phyloP scores from a whole-genome alignment of 2,113 vertebrate genomes.

The Galeopterus variegatus region DNA sequence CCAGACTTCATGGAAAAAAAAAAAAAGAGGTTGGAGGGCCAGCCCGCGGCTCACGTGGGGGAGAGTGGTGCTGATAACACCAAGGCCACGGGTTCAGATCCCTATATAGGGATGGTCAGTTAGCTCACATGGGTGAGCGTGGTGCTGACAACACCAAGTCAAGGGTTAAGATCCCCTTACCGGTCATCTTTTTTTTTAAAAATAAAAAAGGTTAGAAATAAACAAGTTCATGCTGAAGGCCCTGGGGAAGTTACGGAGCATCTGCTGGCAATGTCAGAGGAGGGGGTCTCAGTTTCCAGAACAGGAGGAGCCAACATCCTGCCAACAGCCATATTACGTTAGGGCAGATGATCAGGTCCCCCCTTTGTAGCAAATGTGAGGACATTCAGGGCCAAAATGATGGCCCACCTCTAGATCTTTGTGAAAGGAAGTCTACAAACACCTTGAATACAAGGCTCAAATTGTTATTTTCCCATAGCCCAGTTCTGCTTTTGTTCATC shows the following conservation, averaged over 20 bases:
- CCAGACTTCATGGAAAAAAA: neutral
- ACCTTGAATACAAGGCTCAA: too few species aligned
- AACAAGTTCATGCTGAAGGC: neutral
- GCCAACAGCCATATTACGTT: fast-evolving
- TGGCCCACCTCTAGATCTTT: fast-evolving
- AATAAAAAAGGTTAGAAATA: too few species aligned
- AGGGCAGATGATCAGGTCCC: fast-evolving
- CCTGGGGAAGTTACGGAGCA: fast-evolving
- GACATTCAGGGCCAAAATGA: fast-evolving
- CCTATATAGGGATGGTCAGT: too few species aligned
- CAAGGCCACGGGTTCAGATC: too few species aligned
- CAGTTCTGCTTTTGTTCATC: fast-evolving
- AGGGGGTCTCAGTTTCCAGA: fast-evolving
- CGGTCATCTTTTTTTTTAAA: neutral
- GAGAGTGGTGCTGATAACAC: too few species aligned
- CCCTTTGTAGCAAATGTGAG: fast-evolving
- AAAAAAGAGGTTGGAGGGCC: too few species aligned
- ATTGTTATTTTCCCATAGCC: fast-evolving
- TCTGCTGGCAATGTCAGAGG: too few species aligned
- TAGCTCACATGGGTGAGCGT: too few species aligned
- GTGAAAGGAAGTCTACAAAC: neutral
- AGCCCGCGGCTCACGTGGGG: too few species aligned
- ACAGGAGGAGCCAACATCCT: neutral
- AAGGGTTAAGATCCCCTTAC: too few species aligned
- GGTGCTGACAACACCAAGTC: too few species aligned